Evolutionary conservation across 2,113 vertebrate genomes (phyloP).

Genomic region (Solea senegalensis): DNA sequence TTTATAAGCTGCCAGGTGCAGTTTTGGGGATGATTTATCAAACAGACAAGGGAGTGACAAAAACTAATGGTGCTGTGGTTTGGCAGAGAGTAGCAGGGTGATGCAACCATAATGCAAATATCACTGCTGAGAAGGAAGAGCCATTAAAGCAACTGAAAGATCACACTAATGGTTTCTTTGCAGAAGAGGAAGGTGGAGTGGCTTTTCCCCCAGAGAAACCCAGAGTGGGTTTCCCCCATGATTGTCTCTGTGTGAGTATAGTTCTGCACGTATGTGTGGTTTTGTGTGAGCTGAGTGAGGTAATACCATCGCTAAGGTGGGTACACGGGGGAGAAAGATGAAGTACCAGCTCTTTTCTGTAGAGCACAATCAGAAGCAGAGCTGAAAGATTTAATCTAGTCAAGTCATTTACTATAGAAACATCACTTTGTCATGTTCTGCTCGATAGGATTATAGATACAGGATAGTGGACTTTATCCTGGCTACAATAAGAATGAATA

Average conservation of each 20-base stretch:
- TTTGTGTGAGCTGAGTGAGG: not conserved
- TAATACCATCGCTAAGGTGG: conserved; percentile 42
- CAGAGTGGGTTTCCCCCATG: not conserved
- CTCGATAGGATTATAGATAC: conserved; percentile 59
- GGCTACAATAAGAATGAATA: conserved; percentile 31
- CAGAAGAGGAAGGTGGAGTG: conserved; percentile 40
- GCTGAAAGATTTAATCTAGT: conserved; percentile 49
- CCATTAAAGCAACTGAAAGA: conserved; percentile 61
- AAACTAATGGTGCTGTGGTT: not conserved
- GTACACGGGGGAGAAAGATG: conserved; percentile 27
- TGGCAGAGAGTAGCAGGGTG: conserved; percentile 4
- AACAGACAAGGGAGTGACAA: not conserved
- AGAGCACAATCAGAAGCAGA: conserved; percentile 47
- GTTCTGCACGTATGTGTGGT: conserved; percentile 4
- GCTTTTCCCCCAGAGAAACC: too few relatives aligned
- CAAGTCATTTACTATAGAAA: conserved; percentile 42
- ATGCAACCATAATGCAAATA: conserved; percentile 37
- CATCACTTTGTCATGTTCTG: conserved; percentile 47
- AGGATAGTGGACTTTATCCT: conserved; percentile 43
- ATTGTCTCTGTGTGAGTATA: not conserved
- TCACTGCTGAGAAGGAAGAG: conserved; percentile 47
- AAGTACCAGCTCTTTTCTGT: conserved; percentile 30
- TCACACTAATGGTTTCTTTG: conserved; percentile 67
- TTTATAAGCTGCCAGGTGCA: conserved; percentile 25
- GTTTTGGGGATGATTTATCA: conserved; percentile 34